These are phyloP conservation scores for Dendrolimus houi DNA, from an alignment of 2,888 invertebrate genomes.

Conservation along the genomic window DNA sequence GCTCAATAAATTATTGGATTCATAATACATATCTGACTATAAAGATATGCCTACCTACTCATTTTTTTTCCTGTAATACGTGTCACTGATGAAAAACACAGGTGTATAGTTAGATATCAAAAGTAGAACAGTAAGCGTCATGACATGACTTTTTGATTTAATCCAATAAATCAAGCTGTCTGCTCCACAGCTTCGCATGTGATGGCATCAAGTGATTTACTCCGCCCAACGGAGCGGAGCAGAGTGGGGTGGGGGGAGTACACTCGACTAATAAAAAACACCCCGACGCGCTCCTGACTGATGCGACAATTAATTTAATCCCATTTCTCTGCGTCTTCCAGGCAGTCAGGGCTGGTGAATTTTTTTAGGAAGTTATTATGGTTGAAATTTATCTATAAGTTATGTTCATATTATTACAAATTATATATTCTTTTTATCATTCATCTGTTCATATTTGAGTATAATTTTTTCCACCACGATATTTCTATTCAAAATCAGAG, in stretches of 20 bases:
- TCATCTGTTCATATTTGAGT: too few relatives aligned
- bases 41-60: too few relatives aligned
- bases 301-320: constrained; percentile 77
- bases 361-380: not conserved
- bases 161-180: constrained; percentile 13
- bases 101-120: too few relatives aligned
- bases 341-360: constrained; percentile 48
- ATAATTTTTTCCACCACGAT: too few relatives aligned
- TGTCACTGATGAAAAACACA: too few relatives aligned
- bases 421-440: not conserved
- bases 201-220: constrained; percentile 58
- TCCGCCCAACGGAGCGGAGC: constrained; percentile 24
- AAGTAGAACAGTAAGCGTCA: not conserved
- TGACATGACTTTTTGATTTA: not conserved
- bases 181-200: constrained; percentile 26
- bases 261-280: constrained; percentile 76
- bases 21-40: too few relatives aligned
- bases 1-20: too few relatives aligned
- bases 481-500: too few relatives aligned
- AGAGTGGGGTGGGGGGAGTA: constrained; percentile 25
- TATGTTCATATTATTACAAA: constrained; percentile 1
- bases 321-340: constrained; percentile 74
- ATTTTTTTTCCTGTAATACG: too few relatives aligned
- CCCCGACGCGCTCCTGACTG: constrained; percentile 75
- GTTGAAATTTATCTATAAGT: not conserved